Evolutionary conservation across 2,797 vertebrate species (phyloP).

Genomic region (Australoheros facetus): DNA sequence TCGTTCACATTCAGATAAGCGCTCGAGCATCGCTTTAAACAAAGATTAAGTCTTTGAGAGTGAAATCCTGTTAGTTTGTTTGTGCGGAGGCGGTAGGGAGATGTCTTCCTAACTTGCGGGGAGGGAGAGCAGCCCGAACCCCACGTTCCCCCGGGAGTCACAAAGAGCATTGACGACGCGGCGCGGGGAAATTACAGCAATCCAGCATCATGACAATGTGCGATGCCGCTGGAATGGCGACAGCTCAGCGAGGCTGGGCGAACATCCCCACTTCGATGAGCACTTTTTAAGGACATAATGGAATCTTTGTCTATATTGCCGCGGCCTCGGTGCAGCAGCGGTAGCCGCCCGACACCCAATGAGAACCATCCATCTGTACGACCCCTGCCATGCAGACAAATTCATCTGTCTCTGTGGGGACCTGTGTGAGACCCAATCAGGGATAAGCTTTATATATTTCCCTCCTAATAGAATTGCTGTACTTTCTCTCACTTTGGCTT

Average conservation of each 20-base stretch:
- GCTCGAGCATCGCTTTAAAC: constrained; percentile 34
- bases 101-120: constrained; percentile 3
- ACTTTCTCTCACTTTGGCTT: constrained; percentile 19
- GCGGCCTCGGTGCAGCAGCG: neutral
- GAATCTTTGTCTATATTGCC: constrained; percentile 41
- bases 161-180: neutral
- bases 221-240: constrained; percentile 28
- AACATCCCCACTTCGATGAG: constrained; percentile 12
- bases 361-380: constrained; percentile 50
- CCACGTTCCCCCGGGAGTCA: neutral
- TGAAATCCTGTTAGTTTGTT: constrained; percentile 51
- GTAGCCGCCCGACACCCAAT: constrained; percentile 37
- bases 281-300: constrained; percentile 56
- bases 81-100: constrained; percentile 6
- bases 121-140: constrained; percentile 9
- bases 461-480: constrained; percentile 38
- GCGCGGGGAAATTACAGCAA: constrained; percentile 48
- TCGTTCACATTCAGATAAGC: constrained; percentile 41
- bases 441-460: constrained; percentile 48
- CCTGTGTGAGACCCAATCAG: constrained; percentile 50
- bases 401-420: constrained; percentile 48
- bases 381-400: constrained; percentile 46
- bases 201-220: constrained; percentile 56
- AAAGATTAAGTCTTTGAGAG: constrained; percentile 56
- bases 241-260: neutral